Percentiles rank a stretch among this genome's conserved stretches.
Conservation (phyloP, 2,888 invertebrate species). For the Steromphala cineraria region DNA sequence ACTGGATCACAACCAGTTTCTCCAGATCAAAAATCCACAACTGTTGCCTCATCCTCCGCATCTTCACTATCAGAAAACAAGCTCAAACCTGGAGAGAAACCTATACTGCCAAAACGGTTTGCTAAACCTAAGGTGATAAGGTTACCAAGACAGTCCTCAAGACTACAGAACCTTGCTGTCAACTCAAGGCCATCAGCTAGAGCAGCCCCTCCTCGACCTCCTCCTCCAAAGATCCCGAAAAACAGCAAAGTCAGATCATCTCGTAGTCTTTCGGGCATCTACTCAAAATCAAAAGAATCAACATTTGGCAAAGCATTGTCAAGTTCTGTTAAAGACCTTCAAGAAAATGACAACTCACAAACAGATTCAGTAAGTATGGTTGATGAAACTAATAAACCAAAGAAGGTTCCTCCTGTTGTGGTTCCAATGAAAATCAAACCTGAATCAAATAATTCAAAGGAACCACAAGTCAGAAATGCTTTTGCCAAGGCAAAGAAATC, state of each 20-base stretch:
- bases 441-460: too few species aligned
- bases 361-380: not conserved
- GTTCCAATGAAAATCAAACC: not conserved
- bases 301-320: not conserved
- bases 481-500: too few species aligned
- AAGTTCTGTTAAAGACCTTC: not conserved
- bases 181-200: slow-evolving; percentile 10
- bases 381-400: not conserved
- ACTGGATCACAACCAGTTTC: not conserved
- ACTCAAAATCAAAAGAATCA: not conserved
- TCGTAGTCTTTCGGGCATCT: not conserved
- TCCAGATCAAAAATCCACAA: slow-evolving; percentile 4
- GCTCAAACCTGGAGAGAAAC: slow-evolving; percentile 34
- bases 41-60: slow-evolving; percentile 24
- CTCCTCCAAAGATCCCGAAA: not conserved
- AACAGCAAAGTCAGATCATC: not conserved
- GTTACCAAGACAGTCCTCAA: slow-evolving; percentile 41
- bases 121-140: slow-evolving; percentile 59
- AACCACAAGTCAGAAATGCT: too few species aligned
- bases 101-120: slow-evolving; percentile 50
- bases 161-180: slow-evolving; percentile 15
- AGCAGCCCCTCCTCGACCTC: slow-evolving; percentile 26
- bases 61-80: slow-evolving; percentile 17
- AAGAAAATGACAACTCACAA: not conserved
- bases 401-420: not conserved